Conservation (phyloP, 1,140 invertebrate species). For the Danaus plexippus region DNA sequence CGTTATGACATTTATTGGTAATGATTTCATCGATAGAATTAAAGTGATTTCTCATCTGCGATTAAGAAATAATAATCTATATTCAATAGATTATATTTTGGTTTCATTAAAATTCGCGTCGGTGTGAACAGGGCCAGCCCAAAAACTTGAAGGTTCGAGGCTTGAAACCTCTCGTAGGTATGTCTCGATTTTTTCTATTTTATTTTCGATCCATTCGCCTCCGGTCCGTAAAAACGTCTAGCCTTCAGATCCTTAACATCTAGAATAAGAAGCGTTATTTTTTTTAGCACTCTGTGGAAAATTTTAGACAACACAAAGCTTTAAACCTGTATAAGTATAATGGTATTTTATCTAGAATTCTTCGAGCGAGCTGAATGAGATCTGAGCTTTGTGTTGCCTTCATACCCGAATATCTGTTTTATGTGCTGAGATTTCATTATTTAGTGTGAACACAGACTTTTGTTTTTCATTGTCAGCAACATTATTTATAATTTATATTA, state of each 20-base stretch:
- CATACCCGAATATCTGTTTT: no score
- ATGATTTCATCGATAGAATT: no score
- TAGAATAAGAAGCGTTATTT: slow-evolving; percentile 19
- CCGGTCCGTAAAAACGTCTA: slow-evolving; percentile 57
- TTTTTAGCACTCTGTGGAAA: slow-evolving; percentile 34
- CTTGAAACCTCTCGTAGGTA: slow-evolving; percentile 63
- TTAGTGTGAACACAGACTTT: no score
- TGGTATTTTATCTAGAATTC: no score
- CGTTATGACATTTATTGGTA: no score
- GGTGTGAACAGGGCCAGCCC: slow-evolving; percentile 37
- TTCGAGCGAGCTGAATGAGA: slow-evolving; percentile 17
- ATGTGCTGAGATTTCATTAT: no score
- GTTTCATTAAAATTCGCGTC: slow-evolving; percentile 8
- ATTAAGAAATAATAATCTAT: no score
- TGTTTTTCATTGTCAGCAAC: no score
- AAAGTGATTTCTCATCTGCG: no score
- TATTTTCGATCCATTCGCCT: slow-evolving; percentile 64
- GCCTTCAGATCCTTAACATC: slow-evolving; percentile 37
- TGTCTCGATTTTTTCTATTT: slow-evolving; percentile 68
- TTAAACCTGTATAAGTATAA: background rate
- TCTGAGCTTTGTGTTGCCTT: slow-evolving; percentile 18
- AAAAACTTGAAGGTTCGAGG: slow-evolving; percentile 53
- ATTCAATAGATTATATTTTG: background rate
- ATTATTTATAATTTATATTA: no score
- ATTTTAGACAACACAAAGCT: slow-evolving; percentile 24